Conservation (phyloP, 2,113 vertebrate species). For the Brienomyrus brachyistius region DNA sequence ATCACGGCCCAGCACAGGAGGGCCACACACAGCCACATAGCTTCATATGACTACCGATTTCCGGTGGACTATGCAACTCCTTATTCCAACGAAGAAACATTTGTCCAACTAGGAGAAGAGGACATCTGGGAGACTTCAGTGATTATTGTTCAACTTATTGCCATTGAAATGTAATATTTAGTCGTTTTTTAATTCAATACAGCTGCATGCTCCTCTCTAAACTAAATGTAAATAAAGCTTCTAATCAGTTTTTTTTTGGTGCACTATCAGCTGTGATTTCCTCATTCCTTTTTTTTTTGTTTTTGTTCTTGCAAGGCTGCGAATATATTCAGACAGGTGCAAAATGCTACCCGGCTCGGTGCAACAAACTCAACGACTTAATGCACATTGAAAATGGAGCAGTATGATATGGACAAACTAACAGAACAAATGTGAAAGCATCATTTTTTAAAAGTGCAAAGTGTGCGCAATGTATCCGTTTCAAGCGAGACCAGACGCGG, state of each 20-base stretch:
- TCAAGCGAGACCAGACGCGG: constrained; percentile 8
- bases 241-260: neutral
- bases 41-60: neutral
- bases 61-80: neutral
- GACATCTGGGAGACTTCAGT: neutral
- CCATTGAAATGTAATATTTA: neutral
- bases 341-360: neutral
- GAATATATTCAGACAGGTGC: neutral
- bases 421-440: neutral
- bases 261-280: neutral
- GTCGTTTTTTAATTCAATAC: neutral
- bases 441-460: neutral
- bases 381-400: neutral
- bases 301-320: neutral
- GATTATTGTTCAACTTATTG: neutral
- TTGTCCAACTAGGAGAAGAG: neutral
- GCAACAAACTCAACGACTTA: neutral
- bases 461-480: neutral
- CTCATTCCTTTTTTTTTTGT: neutral
- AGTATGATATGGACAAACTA: neutral
- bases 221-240: neutral
- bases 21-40: neutral
- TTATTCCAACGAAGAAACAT: neutral
- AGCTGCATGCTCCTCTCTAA: neutral
- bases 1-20: neutral